These are phyloP conservation scores for Diadema setosum DNA, from an alignment of 35 echinoderm and acorn worm species.

Conservation along the genomic window DNA sequence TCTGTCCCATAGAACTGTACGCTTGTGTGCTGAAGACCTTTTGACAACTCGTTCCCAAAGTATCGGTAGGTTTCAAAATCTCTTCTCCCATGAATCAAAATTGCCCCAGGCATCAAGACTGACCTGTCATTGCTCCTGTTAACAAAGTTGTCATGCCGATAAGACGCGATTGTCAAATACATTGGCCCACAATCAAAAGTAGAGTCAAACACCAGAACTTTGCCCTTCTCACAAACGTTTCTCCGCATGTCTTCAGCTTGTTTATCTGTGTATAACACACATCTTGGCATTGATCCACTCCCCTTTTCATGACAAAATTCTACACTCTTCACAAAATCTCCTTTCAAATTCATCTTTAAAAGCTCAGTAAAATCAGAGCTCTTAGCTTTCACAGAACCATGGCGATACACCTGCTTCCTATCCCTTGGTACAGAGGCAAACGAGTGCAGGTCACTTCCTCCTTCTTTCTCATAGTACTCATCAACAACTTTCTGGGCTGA, in stretches of 20 bases:
- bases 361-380: neutral
- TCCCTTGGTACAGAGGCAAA: neutral
- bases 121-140: neutral
- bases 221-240: constrained; percentile 4
- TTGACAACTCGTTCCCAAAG: constrained; percentile 2
- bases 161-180: neutral
- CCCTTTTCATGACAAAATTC: constrained; percentile 20
- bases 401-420: neutral
- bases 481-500: constrained; percentile 15
- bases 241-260: constrained; percentile 8
- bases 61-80: constrained; percentile 15
- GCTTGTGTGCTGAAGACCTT: constrained; percentile 6
- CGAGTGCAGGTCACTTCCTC: neutral
- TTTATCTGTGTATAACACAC: constrained; percentile 5
- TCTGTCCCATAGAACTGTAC: constrained; percentile 10
- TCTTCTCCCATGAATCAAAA: constrained; percentile 9
- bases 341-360: constrained; percentile 6
- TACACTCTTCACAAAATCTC: constrained; percentile 24
- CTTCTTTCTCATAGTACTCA: constrained; percentile 16
- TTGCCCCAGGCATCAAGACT: constrained; percentile 21
- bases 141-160: neutral
- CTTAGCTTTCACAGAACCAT: neutral
- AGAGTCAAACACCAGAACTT: constrained; percentile 6
- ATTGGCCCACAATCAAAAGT: constrained; percentile 4
- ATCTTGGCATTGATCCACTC: neutral